phyloP scores from a whole-genome alignment of 2,888 invertebrate species.

The Stenoptilia bipunctidactyla region DNA sequence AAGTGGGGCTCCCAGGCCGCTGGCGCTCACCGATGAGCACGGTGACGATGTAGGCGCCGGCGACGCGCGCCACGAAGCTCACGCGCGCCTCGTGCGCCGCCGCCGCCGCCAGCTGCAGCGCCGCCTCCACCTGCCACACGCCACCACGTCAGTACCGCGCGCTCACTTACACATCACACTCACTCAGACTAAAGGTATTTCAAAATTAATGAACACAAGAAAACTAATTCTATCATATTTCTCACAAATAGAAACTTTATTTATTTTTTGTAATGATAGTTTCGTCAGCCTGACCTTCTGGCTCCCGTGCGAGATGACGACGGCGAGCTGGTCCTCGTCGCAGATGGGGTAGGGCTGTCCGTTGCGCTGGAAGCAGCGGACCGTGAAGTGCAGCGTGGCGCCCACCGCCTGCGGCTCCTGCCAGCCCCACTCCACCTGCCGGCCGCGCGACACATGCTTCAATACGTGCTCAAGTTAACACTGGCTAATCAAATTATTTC shows the following conservation, averaged over 20 bases:
- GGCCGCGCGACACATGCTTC: too few species aligned
- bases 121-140: conserved; percentile 77
- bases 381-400: conserved; percentile 91
- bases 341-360: conserved; percentile 95
- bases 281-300: too few species aligned
- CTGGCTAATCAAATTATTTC: too few species aligned
- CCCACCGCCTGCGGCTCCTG: conserved; percentile 90
- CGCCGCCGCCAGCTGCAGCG: conserved; percentile 88
- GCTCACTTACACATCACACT: neutral
- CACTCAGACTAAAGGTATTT: too few species aligned
- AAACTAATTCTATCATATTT: too few species aligned
- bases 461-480: too few species aligned
- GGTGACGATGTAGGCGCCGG: conserved; percentile 89
- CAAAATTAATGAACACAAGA: too few species aligned
- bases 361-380: conserved; percentile 92
- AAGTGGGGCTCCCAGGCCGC: too few species aligned
- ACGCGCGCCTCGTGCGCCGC: conserved; percentile 89
- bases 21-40: conserved; percentile 85
- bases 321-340: conserved; percentile 90
- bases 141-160: neutral
- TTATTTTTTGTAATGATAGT: too few species aligned
- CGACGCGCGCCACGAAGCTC: conserved; percentile 92
- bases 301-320: conserved; percentile 89
- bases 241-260: too few species aligned
- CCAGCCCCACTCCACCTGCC: conserved; percentile 88